Evolutionary conservation across 2,797 vertebrate genomes (phyloP).

Genomic region (Protosalanx chinensis): DNA sequence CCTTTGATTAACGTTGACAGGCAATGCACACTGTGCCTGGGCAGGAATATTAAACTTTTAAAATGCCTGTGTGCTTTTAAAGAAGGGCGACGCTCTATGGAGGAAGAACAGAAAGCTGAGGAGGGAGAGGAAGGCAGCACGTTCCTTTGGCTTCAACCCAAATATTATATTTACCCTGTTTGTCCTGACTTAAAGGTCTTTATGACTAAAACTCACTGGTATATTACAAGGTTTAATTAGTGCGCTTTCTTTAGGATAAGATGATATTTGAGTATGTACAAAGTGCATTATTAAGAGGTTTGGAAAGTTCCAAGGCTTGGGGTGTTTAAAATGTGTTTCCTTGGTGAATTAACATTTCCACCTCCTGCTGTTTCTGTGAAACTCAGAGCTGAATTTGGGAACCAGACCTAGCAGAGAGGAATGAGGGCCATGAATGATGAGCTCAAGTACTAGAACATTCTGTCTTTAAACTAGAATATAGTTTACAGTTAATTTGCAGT

Average conservation of each 20-base stretch:
- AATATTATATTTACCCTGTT: conserved; percentile 59
- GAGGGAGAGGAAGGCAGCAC: conserved; percentile 43
- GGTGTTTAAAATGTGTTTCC: conserved; percentile 71
- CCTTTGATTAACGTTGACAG: conserved; percentile 64
- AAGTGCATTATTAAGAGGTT: conserved; percentile 78
- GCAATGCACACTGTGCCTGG: conserved; percentile 54
- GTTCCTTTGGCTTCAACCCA: conserved; percentile 59
- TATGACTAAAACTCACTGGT: conserved; percentile 55
- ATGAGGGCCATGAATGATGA: no score
- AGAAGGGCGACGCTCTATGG: conserved; percentile 40
- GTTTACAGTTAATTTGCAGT: no score
- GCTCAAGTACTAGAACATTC: no score
- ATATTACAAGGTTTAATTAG: conserved; percentile 64
- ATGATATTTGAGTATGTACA: conserved; percentile 74
- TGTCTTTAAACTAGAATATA: no score
- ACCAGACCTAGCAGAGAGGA: not conserved
- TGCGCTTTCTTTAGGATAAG: conserved; percentile 62
- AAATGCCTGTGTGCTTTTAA: conserved; percentile 56
- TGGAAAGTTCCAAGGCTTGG: conserved; percentile 74
- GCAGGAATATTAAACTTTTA: conserved; percentile 67
- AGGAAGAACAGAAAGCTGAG: conserved; percentile 24
- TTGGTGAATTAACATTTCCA: conserved; percentile 71
- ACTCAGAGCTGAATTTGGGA: conserved; percentile 12
- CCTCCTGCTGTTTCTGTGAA: conserved; percentile 53
- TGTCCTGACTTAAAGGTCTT: conserved; percentile 66